phyloP scores from a whole-genome alignment of 2,113 vertebrate genomes.

The Cisticola juncidis region DNA sequence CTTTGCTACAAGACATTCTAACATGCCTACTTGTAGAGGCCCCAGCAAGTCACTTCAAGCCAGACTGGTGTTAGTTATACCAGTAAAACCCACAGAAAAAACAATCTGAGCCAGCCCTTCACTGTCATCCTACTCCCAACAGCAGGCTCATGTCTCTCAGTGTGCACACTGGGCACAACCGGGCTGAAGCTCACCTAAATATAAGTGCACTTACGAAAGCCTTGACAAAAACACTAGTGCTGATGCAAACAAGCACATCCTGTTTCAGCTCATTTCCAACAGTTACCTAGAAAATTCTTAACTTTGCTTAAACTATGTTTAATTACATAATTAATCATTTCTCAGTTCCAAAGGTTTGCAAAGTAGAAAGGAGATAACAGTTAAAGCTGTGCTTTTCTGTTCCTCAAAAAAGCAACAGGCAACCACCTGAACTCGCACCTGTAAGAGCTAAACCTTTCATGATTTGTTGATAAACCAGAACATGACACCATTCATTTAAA shows the following conservation, averaged over 20 bases:
- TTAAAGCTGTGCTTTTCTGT: neutral
- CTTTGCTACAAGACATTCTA: neutral
- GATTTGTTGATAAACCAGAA: neutral
- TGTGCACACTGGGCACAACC: accelerated
- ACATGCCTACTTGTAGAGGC: neutral
- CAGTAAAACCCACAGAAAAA: neutral
- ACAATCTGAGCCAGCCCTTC: neutral
- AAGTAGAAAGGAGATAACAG: neutral
- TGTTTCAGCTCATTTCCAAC: neutral
- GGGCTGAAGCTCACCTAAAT: neutral
- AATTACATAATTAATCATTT: neutral
- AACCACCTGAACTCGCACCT: neutral
- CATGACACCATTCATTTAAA: neutral
- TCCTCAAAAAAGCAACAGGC: neutral
- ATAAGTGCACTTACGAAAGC: neutral
- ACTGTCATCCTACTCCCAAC: neutral
- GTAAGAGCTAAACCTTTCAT: neutral
- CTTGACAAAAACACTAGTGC: neutral
- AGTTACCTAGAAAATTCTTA: neutral
- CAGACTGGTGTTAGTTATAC: neutral
- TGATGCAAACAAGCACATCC: constrained; percentile 12
- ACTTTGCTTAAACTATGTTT: neutral
- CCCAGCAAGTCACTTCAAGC: neutral
- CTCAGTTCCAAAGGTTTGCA: neutral
- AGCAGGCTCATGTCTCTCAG: neutral